These are phyloP conservation scores for Chascanopsetta lugubris DNA, from an alignment of 2,113 vertebrate species.

Conservation along the genomic window DNA sequence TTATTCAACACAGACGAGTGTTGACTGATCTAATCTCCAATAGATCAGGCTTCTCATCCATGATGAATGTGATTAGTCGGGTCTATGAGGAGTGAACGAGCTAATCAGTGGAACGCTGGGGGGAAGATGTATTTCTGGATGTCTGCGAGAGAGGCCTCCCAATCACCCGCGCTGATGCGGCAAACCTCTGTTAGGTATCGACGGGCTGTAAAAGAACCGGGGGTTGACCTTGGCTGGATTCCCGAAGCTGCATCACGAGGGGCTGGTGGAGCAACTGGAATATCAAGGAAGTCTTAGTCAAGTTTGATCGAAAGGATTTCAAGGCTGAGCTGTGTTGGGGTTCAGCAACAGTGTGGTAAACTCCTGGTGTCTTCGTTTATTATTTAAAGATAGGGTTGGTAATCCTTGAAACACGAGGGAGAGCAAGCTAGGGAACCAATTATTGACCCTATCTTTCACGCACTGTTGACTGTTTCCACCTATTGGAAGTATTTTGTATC, in stretches of 20 bases:
- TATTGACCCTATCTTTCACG: too few species aligned
- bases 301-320: constrained; percentile 5
- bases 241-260: not conserved
- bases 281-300: not conserved
- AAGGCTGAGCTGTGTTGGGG: not conserved
- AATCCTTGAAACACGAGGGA: too few species aligned
- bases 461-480: too few species aligned
- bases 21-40: constrained; percentile 74
- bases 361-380: not conserved
- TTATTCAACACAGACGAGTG: constrained; percentile 62
- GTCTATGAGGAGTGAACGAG: constrained; percentile 53
- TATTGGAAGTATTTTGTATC: too few species aligned
- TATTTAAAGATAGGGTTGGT: too few species aligned
- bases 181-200: not conserved
- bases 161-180: constrained; percentile 9
- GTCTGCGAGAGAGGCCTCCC: constrained; percentile 22
- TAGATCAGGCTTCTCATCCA: constrained; percentile 65
- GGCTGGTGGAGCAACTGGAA: not conserved
- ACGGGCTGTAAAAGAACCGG: constrained; percentile 9
- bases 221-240: constrained; percentile 10
- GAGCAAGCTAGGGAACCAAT: too few species aligned
- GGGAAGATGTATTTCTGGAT: constrained; percentile 42
- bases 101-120: constrained; percentile 59
- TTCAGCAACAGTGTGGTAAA: not conserved
- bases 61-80: constrained; percentile 69